Conservation (phyloP, 2,888 invertebrate genomes). For the Netelia virgata region DNA sequence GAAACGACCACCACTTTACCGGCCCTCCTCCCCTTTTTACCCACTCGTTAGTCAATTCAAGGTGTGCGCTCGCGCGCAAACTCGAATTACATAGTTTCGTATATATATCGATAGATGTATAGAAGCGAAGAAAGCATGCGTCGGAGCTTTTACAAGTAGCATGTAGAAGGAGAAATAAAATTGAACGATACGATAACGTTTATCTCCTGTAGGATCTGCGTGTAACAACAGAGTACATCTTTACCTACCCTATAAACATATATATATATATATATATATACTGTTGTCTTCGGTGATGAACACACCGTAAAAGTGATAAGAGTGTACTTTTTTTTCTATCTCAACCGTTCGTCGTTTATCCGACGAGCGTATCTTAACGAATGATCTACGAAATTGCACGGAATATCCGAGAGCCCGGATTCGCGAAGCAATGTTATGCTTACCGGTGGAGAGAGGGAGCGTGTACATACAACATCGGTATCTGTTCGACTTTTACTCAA, state of each 20-base stretch:
- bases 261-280: slow-evolving; percentile 7
- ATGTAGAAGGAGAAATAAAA: slow-evolving; percentile 31
- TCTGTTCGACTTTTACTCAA: neutral
- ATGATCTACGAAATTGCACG: slow-evolving; percentile 60
- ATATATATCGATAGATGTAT: slow-evolving; percentile 30
- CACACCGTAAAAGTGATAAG: slow-evolving; percentile 64
- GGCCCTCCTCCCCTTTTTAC: slow-evolving; percentile 47
- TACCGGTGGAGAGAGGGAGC: slow-evolving; percentile 2
- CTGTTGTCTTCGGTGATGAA: slow-evolving; percentile 25
- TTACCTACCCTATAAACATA: slow-evolving; percentile 4
- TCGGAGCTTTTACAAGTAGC: slow-evolving; percentile 48
- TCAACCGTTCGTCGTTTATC: slow-evolving; percentile 41
- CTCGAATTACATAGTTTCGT: slow-evolving; percentile 31
- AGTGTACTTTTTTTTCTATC: slow-evolving; percentile 40
- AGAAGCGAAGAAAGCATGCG: slow-evolving; percentile 31
- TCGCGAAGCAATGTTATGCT: slow-evolving; percentile 43
- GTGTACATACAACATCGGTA: neutral
- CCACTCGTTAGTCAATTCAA: slow-evolving; percentile 61
- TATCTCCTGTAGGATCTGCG: slow-evolving; percentile 15
- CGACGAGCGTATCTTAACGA: slow-evolving; percentile 50
- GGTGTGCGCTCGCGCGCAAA: slow-evolving; percentile 45
- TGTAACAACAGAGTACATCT: slow-evolving; percentile 8
- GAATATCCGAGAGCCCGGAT: slow-evolving; percentile 17
- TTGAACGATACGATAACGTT: slow-evolving; percentile 44
- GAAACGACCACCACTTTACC: slow-evolving; percentile 62